Conservation (phyloP, 64 coral and sea anemone genomes). For the Trachythela sp. region DNA sequence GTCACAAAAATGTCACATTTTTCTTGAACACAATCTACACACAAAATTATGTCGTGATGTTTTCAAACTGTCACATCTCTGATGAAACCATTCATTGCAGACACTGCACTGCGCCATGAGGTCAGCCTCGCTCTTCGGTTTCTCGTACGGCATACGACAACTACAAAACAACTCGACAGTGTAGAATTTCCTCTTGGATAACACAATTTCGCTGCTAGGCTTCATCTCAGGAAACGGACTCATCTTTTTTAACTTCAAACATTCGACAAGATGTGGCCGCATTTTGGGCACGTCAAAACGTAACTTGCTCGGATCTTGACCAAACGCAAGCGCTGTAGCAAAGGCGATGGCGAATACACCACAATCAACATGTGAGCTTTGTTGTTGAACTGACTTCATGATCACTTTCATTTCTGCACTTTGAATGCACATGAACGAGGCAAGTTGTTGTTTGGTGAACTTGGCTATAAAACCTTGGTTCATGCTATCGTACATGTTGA, state of each 20-base stretch:
- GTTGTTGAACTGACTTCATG: constrained; percentile 8
- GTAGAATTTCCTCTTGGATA: constrained; percentile 3
- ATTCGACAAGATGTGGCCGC: constrained; percentile 6
- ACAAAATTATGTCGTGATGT: neutral
- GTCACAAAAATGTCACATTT: neutral
- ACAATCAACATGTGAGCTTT: neutral
- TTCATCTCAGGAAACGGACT: neutral
- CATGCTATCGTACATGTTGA: constrained; percentile 14
- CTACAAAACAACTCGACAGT: constrained; percentile 5
- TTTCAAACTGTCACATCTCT: neutral
- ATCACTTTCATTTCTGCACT: neutral
- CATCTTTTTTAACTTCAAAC: constrained; percentile 7
- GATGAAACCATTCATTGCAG: constrained; percentile 20
- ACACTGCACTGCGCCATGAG: neutral
- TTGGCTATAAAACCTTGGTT: constrained; percentile 17
- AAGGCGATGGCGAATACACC: constrained; percentile 15
- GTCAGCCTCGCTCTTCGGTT: neutral
- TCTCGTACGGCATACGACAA: constrained; percentile 22
- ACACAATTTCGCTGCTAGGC: neutral
- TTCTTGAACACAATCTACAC: neutral
- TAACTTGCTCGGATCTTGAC: neutral
- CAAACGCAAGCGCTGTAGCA: neutral
- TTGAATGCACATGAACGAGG: constrained; percentile 14
- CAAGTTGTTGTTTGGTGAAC: constrained; percentile 20
- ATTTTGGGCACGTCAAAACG: constrained; percentile 12